Evolutionary conservation across 2,888 invertebrate species (phyloP).

Genomic region (Craniophora ligustri): DNA sequence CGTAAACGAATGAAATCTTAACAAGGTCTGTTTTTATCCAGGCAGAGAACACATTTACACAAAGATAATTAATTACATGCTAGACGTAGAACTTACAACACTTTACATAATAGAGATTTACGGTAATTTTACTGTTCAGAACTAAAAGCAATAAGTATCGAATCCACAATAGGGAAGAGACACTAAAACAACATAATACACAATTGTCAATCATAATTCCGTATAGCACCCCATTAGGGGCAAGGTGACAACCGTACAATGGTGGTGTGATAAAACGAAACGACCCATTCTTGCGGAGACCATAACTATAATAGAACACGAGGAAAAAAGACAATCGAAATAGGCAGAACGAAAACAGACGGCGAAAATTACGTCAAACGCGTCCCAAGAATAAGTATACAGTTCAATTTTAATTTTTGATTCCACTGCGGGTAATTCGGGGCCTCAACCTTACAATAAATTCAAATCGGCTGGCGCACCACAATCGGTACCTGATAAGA

Average conservation of each 20-base stretch:
- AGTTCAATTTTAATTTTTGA: conserved; percentile 65
- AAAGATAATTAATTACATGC: conserved; percentile 16
- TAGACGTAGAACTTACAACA: conserved; percentile 10
- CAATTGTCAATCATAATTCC: conserved; percentile 58
- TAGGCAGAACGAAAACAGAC: conserved; percentile 38
- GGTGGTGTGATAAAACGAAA: conserved; percentile 53
- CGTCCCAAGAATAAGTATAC: conserved; percentile 65
- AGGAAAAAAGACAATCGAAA: conserved; percentile 49
- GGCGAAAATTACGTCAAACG: conserved; percentile 37
- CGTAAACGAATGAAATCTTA: conserved; percentile 9
- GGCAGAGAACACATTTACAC: conserved; percentile 16
- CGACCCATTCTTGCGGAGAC: conserved; percentile 48
- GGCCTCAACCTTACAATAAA: conserved; percentile 59
- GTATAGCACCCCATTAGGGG: conserved; percentile 53
- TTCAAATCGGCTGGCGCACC: conserved; percentile 58
- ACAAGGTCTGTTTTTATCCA: conserved; percentile 13
- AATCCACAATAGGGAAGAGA: conserved; percentile 26
- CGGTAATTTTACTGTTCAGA: background rate
- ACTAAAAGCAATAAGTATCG: background rate
- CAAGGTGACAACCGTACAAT: conserved; percentile 64
- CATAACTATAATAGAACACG: conserved; percentile 48
- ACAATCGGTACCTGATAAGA: conserved; percentile 61
- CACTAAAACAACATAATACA: conserved; percentile 45
- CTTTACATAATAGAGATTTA: conserved; percentile 10
- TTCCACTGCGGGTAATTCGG: conserved; percentile 63